Percentiles rank a stretch among this genome's conserved stretches.
Evolutionary conservation across 2,888 invertebrate species (phyloP).

Genomic region (Lobophora halterata): DNA sequence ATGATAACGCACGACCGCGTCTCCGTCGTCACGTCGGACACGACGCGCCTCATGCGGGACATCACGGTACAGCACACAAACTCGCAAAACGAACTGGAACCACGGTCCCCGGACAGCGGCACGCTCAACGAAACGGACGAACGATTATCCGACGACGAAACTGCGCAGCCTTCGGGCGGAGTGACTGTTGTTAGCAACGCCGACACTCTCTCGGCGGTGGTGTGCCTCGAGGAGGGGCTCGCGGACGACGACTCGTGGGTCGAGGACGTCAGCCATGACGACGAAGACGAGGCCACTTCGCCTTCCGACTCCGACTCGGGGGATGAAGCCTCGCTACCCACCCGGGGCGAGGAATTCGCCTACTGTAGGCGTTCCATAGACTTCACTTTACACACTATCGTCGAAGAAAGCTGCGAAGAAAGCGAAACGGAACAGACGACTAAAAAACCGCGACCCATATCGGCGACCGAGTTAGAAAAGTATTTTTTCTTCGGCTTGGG

Average conservation of each 20-base stretch:
- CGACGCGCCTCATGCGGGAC: conserved; percentile 85
- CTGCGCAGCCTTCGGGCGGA: conserved; percentile 76
- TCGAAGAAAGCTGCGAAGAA: conserved; percentile 97
- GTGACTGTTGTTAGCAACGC: conserved; percentile 86
- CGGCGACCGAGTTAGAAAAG: conserved; percentile 92
- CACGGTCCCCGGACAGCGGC: conserved; percentile 44
- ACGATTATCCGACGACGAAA: conserved; percentile 70
- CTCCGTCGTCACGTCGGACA: conserved; percentile 88
- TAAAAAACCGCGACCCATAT: conserved; percentile 84
- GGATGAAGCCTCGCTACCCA: conserved; percentile 84
- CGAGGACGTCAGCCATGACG: conserved; percentile 90
- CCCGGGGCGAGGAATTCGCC: conserved; percentile 90
- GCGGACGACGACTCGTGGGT: conserved; percentile 97
- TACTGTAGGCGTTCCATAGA: conserved; percentile 92
- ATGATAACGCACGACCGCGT: conserved; percentile 93
- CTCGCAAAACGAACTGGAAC: conserved; percentile 75
- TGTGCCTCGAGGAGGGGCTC: conserved; percentile 90
- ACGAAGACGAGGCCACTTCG: conserved; percentile 85
- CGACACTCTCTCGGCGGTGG: conserved; percentile 85
- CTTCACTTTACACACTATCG: conserved; percentile 95
- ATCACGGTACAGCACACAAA: conserved; percentile 85
- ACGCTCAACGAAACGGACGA: conserved; percentile 64
- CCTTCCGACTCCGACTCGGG: conserved; percentile 85
- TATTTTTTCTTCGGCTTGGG: conserved; percentile 94
- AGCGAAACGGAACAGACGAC: conserved; percentile 88